Evolutionary conservation across 2,888 invertebrate species (phyloP).

Genomic region (Eupithecia subumbrata): DNA sequence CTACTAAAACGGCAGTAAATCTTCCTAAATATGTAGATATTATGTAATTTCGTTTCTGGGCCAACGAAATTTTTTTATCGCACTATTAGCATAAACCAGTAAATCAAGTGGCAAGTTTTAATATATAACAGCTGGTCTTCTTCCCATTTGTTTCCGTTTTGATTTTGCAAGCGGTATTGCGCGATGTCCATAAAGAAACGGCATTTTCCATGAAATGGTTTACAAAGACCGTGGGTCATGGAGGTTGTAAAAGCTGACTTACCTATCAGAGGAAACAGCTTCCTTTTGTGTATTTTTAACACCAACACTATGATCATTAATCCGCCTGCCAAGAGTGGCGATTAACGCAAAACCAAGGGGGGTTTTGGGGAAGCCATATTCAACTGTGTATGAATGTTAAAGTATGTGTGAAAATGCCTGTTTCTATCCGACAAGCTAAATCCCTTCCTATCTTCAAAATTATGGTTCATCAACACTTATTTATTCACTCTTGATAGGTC

Average conservation of each 20-base stretch:
- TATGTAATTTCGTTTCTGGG: slow-evolving; percentile 38
- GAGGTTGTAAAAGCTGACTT: background rate
- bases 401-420: too few relatives aligned
- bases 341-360: background rate
- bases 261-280: background rate
- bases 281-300: background rate
- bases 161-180: slow-evolving; percentile 19
- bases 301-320: background rate
- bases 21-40: slow-evolving; percentile 34
- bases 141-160: slow-evolving; percentile 19
- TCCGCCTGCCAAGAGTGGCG: background rate
- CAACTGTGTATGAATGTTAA: background rate
- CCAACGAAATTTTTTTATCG: slow-evolving; percentile 42
- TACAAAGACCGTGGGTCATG: background rate
- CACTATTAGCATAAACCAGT: slow-evolving; percentile 42
- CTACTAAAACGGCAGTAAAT: slow-evolving; percentile 38
- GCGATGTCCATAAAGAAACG: background rate
- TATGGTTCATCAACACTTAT: too few relatives aligned
- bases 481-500: too few relatives aligned
- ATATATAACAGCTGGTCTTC: slow-evolving; percentile 19
- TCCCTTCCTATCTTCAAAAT: too few relatives aligned
- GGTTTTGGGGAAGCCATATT: background rate
- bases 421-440: too few relatives aligned
- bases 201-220: background rate
- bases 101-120: slow-evolving; percentile 23